Base-by-base conservation (phyloP, 2,797 vertebrate genomes). In the Chrysocyon brachyurus region DNA sequence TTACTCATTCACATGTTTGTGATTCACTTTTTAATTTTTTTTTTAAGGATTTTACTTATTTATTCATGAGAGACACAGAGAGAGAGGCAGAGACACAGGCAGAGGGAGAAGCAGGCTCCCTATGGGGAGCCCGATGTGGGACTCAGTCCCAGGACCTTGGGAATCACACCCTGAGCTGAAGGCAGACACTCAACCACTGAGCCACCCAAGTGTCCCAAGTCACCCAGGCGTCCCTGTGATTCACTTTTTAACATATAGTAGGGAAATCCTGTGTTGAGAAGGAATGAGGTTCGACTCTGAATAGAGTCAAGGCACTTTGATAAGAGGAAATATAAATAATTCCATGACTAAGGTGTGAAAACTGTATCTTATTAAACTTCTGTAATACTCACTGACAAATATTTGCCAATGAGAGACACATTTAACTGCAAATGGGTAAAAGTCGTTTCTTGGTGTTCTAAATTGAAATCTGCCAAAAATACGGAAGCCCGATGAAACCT, bases 381-480 rank as follows among this genome's bases (percentile, higher is more conserved):
- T 2, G 1, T 26, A 82, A 46, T 94, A 89, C 82, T 73, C 24
- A 49, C 28, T 26, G 40, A 56, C 16, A 57, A 40, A 36, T 87
- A 68, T 57, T 63, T 94, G 49, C 87, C 94, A 92, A 75, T 68
- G 75, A 73, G 16, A 31, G 68, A 95, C 59, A 33, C 16, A 95
- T 59, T 78, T 72, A 87, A 84, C 68, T 12, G 26, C 57, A 90
- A 89, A 31, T 26, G 9, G 28, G 68, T 31, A 77, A 72, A 81
- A 84, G 19, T 73, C 14, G 12, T 57, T 97, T 88, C 36, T 93
- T 28, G 8, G 54, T 72, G 40, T 66, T 88, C 59, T 59, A 72
- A 81, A 81, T 26, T 72, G 31, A 93, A 94, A 94, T 77, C 17
- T 94, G n/a, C 78, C 52, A 1, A 77, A 97, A 94, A 75, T 79